Base-by-base conservation (phyloP, 2,797 vertebrate genomes). In the Xenentodon cancila region DNA sequence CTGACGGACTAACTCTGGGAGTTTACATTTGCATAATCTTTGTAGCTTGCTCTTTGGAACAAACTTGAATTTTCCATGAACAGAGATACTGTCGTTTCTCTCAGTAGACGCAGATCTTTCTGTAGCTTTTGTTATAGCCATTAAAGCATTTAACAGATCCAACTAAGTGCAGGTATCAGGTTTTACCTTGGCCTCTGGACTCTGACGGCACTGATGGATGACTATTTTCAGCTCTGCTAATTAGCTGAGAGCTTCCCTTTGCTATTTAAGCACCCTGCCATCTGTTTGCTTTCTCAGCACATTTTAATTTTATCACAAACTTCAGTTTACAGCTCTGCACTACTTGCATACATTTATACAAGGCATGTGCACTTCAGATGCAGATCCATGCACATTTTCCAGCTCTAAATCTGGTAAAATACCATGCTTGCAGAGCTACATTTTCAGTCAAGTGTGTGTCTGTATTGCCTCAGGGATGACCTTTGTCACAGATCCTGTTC, bases 161-260 rank as follows among this genome's bases (percentile, higher is more conserved):
- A 71, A 73, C 1, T 62, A 22, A 75, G 59, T 59, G 54, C 70
- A 70, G 49, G 64, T 53, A 40, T 73, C 53, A 81, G 8, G 69
- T 77, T 80, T 74, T 44, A 54, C 55, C 57, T 32, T 27, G 19
- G 57, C 69, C 67, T 64, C n/a, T 20, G 40, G 45, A 21, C 25
- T 40, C 43, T 6, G 16, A 46, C 53, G n/a, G 21, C 40, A 51
- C 61, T 84, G 66, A 86, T 83, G 59, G 53, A 82, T 73, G 56
- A 47, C 66, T 75, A 53, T 78, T 81, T 84, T 74, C 12, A 75
- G 57, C 69, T 75, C 56, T 72, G 43, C 53, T 85, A 79, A 87
- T 87, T 79, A 82, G 59, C 43, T 66, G 57, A 80, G 53, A 61
- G 69, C 60, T 68, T 72, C 69, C 58, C 20, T 73, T 77, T 69